Conservation (phyloP, 1,140 invertebrate species). For the Acarapis woodi region DNA sequence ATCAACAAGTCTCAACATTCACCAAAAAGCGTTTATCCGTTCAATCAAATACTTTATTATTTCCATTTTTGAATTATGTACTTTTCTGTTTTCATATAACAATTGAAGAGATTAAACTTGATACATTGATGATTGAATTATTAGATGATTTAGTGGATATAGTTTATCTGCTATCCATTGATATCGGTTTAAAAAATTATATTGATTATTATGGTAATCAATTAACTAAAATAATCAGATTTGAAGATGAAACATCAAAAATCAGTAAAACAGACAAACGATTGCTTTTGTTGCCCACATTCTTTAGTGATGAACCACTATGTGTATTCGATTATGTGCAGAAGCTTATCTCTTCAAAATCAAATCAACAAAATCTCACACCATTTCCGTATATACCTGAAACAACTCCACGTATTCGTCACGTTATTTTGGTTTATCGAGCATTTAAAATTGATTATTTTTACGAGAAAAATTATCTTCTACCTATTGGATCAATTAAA, state of each 20-base stretch:
- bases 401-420: constrained; percentile 20
- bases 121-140: constrained; percentile 32
- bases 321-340: constrained; percentile 8
- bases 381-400: constrained; percentile 32
- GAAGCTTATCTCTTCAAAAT: constrained; percentile 2
- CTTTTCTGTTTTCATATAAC: constrained; percentile 53
- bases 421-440: constrained; percentile 15
- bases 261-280: constrained; percentile 13
- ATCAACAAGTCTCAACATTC: too few species aligned
- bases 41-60: too few species aligned
- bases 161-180: constrained; percentile 35
- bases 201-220: constrained; percentile 55
- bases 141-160: constrained; percentile 35
- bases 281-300: constrained; percentile 10
- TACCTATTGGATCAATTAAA: background rate
- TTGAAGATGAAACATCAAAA: constrained; percentile 15
- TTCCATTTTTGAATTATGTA: constrained; percentile 36
- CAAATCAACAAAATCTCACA: constrained; percentile 13
- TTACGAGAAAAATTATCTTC: background rate
- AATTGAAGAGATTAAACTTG: constrained; percentile 64
- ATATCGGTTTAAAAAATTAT: constrained; percentile 34
- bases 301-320: constrained; percentile 12
- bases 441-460: background rate
- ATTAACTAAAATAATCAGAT: constrained; percentile 31
- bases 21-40: background rate